Evolutionary conservation across 2,113 vertebrate species (phyloP), one percentile per base, ranked within the genome.

Genomic region (Microcebus griseorufus): DNA sequence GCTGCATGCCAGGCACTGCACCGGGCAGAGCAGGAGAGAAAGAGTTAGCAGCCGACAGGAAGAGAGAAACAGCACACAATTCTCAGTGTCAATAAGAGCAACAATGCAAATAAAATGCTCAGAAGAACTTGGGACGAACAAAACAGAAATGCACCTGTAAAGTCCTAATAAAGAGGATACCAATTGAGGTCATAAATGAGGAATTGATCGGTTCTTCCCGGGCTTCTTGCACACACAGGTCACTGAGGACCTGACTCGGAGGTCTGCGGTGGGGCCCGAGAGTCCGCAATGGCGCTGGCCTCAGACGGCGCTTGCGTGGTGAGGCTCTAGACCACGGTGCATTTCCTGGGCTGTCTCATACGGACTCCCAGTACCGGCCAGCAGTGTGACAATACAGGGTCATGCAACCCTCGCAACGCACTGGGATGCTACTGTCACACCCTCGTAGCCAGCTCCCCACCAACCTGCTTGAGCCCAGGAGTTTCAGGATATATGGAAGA

Each of bases 261-360:
- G 2, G 6, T 76, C 39, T 51, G 20, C 11, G 7, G 8, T 45
- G 23, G 27, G 32, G 8, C 34, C 16, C 4, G 51, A 83, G 51
- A 22, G 22, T 39, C 55, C 23, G 8, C 18, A 0, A 0, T 8
- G 3, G 11, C 4, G 12, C 34, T 25, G 7, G 55, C 55, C 75
- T 70, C 34, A 58, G 80, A 34, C 1, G 53, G 1, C 2, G 1
- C 42, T 13, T 13, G 3, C 9, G 25, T 5, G 29, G 27, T 6
- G 34, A 88, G 76, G 34, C n/a, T 58, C 5, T 60, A 34, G 81
- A 13, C 29, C 9, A 62, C 3, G 0, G 2, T 23, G 5, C 4
- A 3, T 13, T 34, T 64, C 16, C 87, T 32, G 11, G 58, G 12
- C 42, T 32, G 14, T 65, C 29, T 25, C 12, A 27, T 10, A 25